Evolutionary conservation across 2,888 invertebrate species (phyloP).

Genomic region (Limnephilus lunatus): DNA sequence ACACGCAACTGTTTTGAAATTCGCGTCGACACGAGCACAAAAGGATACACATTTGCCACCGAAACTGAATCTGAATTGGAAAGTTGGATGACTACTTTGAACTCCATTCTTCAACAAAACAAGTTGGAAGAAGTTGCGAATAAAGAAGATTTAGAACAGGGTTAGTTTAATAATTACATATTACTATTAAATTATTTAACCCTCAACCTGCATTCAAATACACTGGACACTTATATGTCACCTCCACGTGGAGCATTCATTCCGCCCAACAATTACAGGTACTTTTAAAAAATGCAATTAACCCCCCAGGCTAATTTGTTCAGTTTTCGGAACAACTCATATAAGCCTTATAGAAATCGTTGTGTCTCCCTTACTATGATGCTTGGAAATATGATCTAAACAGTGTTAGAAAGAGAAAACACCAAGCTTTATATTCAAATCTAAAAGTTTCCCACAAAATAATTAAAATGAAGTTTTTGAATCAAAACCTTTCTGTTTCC

Average conservation of each 20-base stretch:
- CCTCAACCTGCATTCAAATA: neutral
- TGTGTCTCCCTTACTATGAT: no score
- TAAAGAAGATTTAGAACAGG: slow-evolving; percentile 76
- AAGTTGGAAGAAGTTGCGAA: slow-evolving; percentile 85
- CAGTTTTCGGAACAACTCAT: no score
- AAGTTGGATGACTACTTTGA: slow-evolving; percentile 91
- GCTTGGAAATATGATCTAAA: no score
- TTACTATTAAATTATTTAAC: neutral
- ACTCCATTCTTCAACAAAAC: slow-evolving; percentile 89
- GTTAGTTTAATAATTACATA: slow-evolving; percentile 27
- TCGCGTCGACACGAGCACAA: slow-evolving; percentile 90
- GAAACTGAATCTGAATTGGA: slow-evolving; percentile 89
- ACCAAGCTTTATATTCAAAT: no score
- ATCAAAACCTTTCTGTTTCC: no score
- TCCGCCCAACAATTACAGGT: neutral
- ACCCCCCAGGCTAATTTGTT: no score
- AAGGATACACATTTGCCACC: slow-evolving; percentile 90
- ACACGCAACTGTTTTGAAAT: slow-evolving; percentile 93
- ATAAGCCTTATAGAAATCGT: no score
- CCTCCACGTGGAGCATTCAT: neutral
- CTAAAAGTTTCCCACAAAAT: no score
- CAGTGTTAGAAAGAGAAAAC: no score
- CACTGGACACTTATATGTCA: neutral
- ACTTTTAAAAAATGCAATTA: neutral
- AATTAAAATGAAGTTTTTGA: no score